Evolutionary conservation across 2,797 vertebrate genomes (phyloP).

Genomic region (Bradypodion ventrale): DNA sequence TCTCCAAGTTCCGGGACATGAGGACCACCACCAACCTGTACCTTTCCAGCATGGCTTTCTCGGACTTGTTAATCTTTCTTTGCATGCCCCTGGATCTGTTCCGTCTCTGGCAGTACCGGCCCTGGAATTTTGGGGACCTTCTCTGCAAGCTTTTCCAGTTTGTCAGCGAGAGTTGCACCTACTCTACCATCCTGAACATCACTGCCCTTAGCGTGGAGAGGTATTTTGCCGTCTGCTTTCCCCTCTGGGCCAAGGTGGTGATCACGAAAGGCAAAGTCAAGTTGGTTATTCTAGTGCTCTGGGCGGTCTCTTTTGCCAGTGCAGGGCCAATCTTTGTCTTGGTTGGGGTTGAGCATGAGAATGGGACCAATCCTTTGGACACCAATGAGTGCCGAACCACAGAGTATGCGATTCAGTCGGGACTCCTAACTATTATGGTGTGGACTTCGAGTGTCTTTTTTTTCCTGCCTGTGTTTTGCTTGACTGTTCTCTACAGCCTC

Average conservation of each 20-base stretch:
- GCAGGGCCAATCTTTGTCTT: slow-evolving; percentile 94
- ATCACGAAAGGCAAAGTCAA: slow-evolving; percentile 93
- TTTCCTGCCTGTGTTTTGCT: slow-evolving; percentile 94
- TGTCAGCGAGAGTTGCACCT: slow-evolving; percentile 95
- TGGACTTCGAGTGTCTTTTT: slow-evolving; percentile 97
- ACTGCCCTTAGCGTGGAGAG: slow-evolving; percentile 95
- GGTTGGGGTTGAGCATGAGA: slow-evolving; percentile 91
- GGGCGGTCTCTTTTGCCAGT: slow-evolving; percentile 88
- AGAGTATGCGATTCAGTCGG: slow-evolving; percentile 90
- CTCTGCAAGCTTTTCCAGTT: slow-evolving; percentile 98
- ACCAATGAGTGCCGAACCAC: slow-evolving; percentile 95
- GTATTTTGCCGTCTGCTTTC: slow-evolving; percentile 96
- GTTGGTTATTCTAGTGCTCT: slow-evolving; percentile 88
- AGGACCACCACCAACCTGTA: slow-evolving; percentile 97
- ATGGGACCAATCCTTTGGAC: slow-evolving; percentile 79
- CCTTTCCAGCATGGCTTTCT: slow-evolving; percentile 97
- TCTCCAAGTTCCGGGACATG: slow-evolving; percentile 91
- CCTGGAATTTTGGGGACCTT: slow-evolving; percentile 91
- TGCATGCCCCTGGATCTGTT: slow-evolving; percentile 97
- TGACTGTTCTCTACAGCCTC: slow-evolving; percentile 94
- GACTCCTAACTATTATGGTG: slow-evolving; percentile 94
- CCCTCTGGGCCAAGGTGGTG: slow-evolving; percentile 90
- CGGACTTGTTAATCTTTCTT: slow-evolving; percentile 94
- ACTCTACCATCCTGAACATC: slow-evolving; percentile 96
- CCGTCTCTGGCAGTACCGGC: slow-evolving; percentile 94